Evolutionary conservation across 2,113 vertebrate genomes (phyloP).

Genomic region (Nansenia antarctica): DNA sequence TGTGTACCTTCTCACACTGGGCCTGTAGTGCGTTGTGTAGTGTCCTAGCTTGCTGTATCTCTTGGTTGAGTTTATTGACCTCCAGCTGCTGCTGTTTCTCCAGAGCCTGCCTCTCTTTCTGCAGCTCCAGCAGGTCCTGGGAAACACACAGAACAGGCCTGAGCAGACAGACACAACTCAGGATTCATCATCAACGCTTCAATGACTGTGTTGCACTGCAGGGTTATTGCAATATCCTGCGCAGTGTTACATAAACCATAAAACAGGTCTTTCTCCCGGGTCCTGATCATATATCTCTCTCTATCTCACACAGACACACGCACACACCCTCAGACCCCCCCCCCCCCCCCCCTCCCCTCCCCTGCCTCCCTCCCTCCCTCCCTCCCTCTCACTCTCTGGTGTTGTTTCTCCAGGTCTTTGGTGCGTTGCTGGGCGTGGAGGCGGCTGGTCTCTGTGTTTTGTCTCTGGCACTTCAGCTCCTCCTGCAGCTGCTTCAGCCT

Average conservation of each 20-base stretch:
- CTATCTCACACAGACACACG: background rate
- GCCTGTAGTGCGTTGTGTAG: constrained; percentile 77
- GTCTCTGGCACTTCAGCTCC: constrained; percentile 77
- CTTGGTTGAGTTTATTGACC: constrained; percentile 69
- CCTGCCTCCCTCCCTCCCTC: too few relatives aligned
- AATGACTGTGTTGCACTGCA: too few relatives aligned
- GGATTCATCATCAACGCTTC: background rate
- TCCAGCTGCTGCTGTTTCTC: constrained; percentile 76
- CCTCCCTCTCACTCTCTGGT: constrained; percentile 68
- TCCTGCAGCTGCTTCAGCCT: constrained; percentile 76
- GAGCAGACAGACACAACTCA: background rate
- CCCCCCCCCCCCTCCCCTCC: background rate
- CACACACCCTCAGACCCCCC: background rate
- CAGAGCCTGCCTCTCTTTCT: constrained; percentile 66
- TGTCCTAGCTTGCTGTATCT: constrained; percentile 74
- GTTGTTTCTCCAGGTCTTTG: constrained; percentile 76
- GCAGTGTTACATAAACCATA: background rate
- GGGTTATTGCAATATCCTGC: too few relatives aligned
- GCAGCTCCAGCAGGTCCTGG: constrained; percentile 72
- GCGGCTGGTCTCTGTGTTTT: constrained; percentile 75
- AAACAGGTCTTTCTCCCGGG: too few relatives aligned
- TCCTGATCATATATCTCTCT: too few relatives aligned
- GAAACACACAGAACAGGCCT: background rate
- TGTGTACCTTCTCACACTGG: constrained; percentile 74
- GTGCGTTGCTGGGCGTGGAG: constrained; percentile 71